These are phyloP conservation scores for Pteropus rufus DNA, from an alignment of 2,797 vertebrate genomes.

Conservation along the genomic window DNA sequence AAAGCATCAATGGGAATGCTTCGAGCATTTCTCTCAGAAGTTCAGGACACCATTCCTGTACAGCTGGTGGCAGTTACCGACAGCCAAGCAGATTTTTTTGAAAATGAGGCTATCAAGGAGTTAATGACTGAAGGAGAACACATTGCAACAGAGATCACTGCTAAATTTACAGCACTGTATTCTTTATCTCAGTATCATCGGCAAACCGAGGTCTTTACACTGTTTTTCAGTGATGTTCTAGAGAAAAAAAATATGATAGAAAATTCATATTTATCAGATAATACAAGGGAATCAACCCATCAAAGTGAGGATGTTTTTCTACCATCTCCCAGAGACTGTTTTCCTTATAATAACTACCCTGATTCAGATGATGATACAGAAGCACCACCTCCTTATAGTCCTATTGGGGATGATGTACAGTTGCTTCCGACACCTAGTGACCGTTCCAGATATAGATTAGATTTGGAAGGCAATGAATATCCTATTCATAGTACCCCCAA, in stretches of 20 bases:
- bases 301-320: slow-evolving; percentile 93
- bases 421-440: slow-evolving; percentile 95
- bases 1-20: slow-evolving; percentile 99
- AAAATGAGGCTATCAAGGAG: slow-evolving; percentile 98
- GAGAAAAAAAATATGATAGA: slow-evolving; percentile 97
- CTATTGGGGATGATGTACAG: slow-evolving; percentile 97
- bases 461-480: slow-evolving; percentile 98
- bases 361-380: slow-evolving; percentile 98
- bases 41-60: slow-evolving; percentile 98
- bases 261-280: slow-evolving; percentile 95
- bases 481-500: slow-evolving; percentile 96
- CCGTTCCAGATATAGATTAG: slow-evolving; percentile 93
- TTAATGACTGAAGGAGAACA: slow-evolving; percentile 99
- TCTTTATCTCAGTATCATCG: slow-evolving; percentile 98
- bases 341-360: slow-evolving; percentile 93
- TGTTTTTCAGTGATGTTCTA: slow-evolving; percentile 97
- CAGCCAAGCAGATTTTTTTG: slow-evolving; percentile 99
- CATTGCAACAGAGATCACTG: slow-evolving; percentile 97
- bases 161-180: slow-evolving; percentile 98
- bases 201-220: slow-evolving; percentile 97
- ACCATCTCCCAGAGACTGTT: slow-evolving; percentile 92
- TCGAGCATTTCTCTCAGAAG: slow-evolving; percentile 96
- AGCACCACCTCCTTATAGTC: slow-evolving; percentile 98
- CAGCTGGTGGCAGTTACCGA: slow-evolving; percentile 99
- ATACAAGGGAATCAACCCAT: slow-evolving; percentile 89